Base-by-base conservation (phyloP, 2,888 invertebrate genomes). In the Carcina quercana region DNA sequence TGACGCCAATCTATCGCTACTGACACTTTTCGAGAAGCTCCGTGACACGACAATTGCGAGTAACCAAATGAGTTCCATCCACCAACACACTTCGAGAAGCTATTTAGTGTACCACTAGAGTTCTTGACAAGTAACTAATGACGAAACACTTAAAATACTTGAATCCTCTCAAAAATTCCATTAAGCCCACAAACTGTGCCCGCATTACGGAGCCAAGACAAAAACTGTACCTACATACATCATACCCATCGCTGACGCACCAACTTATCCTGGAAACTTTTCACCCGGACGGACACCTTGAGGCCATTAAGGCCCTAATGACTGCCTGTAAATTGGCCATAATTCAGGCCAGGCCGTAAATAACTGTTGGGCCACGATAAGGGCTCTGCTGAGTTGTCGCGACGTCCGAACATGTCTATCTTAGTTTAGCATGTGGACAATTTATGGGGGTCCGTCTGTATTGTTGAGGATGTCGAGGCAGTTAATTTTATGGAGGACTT, bases 281-380 rank as follows among this genome's bases (percentile, higher is more conserved):
- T 59, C 60, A 57, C 50, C 66, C n/a, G n/a, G n/a, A 20, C 73
- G 68, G 75, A 74, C 82, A 82, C 82, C 80, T 82, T 76, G 48
- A 63, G 72, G 73, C 76, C 80, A 79, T 80, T 82, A 80, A 71
- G 74, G 71, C 65, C 68, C 72, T 83, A 83, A 83, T 82, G 83
- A 80, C 80, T 80, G 73, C 59, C 75, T 80, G 82, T 74, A 80
- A 82, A 83, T 83, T 80, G 82, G 80, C 82, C 78, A 78, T 82
- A 83, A 82, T 65, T 83, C 82, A 80, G 74, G 51, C 55, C 48
- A 44, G 55, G 64, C 65, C 70, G 71, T 83, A 83, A 82, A 83
- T 83, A 83, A 82, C 78, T 49, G 63, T 56, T 53, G 53, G 54
- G 54, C 58, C 58, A 70, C 76, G 82, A 82, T 82, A 82, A 83